phyloP scores from a whole-genome alignment of 2,888 invertebrate species.

The Mythimna ferrago region DNA sequence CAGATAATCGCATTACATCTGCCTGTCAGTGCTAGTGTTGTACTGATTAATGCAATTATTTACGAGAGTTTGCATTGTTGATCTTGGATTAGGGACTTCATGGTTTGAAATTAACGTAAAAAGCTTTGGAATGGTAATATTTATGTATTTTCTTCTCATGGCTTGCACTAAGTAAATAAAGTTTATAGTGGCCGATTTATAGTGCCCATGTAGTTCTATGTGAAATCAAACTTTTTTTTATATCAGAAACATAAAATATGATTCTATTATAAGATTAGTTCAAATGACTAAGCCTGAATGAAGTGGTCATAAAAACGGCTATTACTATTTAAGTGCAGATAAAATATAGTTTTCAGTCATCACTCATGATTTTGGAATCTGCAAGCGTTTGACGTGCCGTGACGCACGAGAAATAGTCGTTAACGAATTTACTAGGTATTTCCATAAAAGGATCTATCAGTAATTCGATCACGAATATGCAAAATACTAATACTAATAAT shows the following conservation, averaged over 20 bases:
- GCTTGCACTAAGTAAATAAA: too few species aligned
- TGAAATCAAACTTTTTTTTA: too few species aligned
- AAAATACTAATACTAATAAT: not conserved
- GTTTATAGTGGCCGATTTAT: too few species aligned
- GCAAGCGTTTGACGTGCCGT: constrained; percentile 1
- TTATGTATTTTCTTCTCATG: not conserved
- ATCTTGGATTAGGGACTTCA: constrained; percentile 7
- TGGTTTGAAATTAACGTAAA: not conserved
- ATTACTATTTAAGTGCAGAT: constrained; percentile 10
- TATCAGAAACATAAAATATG: not conserved
- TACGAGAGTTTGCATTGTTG: constrained; percentile 28
- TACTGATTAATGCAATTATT: constrained; percentile 49
- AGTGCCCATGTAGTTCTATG: too few species aligned
- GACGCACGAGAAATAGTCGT: constrained; percentile 4
- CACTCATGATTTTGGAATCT: constrained; percentile 35
- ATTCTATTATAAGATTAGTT: not conserved
- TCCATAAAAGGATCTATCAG: too few species aligned
- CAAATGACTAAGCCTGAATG: not conserved
- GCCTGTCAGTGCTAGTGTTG: constrained; percentile 32
- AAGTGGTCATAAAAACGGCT: constrained; percentile 7
- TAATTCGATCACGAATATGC: not conserved
- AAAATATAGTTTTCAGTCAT: constrained; percentile 9
- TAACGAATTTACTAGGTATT: not conserved
- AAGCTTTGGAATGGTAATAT: not conserved
- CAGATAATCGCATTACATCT: constrained; percentile 58